Conservation (phyloP, 2,113 vertebrate genomes). For the Mugil cephalus region DNA sequence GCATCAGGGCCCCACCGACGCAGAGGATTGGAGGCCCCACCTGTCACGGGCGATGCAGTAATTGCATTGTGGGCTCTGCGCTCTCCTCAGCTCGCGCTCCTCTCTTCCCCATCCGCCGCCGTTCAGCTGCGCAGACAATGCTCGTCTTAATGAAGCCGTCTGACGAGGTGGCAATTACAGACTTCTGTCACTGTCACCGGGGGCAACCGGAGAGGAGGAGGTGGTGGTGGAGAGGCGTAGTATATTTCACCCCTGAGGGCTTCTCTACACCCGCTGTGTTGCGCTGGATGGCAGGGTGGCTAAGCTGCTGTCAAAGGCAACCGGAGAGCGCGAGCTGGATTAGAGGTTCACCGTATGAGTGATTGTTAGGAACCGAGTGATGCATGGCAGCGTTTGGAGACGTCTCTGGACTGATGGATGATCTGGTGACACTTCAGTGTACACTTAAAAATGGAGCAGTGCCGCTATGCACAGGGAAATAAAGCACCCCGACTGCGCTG, state of each 20-base stretch:
- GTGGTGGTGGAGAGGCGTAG: slow-evolving; percentile 25
- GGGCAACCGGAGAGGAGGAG: slow-evolving; percentile 69
- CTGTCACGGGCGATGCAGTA: slow-evolving; percentile 87
- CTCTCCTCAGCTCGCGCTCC: slow-evolving; percentile 48
- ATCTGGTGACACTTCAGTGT: slow-evolving; percentile 46
- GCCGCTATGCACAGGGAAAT: slow-evolving; percentile 14
- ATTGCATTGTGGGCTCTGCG: slow-evolving; percentile 87
- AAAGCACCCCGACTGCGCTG: background rate
- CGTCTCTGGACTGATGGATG: slow-evolving; percentile 67
- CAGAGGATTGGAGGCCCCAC: slow-evolving; percentile 81
- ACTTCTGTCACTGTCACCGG: slow-evolving; percentile 83
- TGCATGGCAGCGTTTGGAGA: slow-evolving; percentile 57
- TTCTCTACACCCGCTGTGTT: slow-evolving; percentile 71
- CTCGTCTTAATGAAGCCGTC: slow-evolving; percentile 91
- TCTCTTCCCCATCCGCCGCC: slow-evolving; percentile 80
- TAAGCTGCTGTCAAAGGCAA: slow-evolving; percentile 78
- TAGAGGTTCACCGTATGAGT: slow-evolving; percentile 65
- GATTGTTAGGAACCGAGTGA: slow-evolving; percentile 65
- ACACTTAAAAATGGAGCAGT: slow-evolving; percentile 21
- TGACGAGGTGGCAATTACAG: slow-evolving; percentile 88
- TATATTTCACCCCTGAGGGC: slow-evolving; percentile 71
- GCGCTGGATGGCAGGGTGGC: slow-evolving; percentile 70
- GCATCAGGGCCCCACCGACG: slow-evolving; percentile 82
- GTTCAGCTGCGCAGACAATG: slow-evolving; percentile 87
- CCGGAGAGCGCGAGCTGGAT: slow-evolving; percentile 71